Evolutionary conservation across 2,113 vertebrate genomes (phyloP).

Genomic region (Pelodiscus sinensis): DNA sequence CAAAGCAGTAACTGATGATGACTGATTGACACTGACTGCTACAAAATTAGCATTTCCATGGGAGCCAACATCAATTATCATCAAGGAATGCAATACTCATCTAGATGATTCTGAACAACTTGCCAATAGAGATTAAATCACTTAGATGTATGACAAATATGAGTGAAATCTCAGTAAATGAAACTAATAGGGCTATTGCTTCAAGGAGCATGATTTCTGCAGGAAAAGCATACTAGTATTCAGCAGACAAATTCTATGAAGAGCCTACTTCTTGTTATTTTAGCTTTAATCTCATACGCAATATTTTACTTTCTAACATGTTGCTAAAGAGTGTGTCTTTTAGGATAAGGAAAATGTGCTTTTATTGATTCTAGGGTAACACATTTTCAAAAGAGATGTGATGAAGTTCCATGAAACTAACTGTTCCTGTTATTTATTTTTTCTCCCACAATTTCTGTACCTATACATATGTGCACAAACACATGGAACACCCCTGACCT

Average conservation of each 20-base stretch:
- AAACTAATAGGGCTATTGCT: background rate
- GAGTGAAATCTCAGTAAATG: conserved; percentile 39
- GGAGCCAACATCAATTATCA: conserved; percentile 65
- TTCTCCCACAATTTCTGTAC: background rate
- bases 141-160: background rate
- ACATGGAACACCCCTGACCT: background rate
- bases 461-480: background rate
- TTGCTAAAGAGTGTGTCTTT: too few species aligned
- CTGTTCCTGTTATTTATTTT: background rate
- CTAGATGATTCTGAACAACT: conserved; percentile 46
- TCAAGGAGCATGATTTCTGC: background rate
- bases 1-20: conserved; percentile 32
- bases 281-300: background rate
- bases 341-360: background rate
- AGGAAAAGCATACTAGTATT: background rate
- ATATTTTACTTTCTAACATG: background rate
- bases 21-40: conserved; percentile 60
- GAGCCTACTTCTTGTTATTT: background rate
- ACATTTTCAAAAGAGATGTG: background rate
- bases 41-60: conserved; percentile 69
- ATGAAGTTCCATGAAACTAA: background rate
- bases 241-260: background rate
- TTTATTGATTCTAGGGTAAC: background rate
- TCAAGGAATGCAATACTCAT: conserved; percentile 29
- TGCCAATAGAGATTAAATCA: conserved; percentile 32